Evolutionary conservation across 2,113 vertebrate species (phyloP), one percentile per base, ranked within the genome.

Genomic region (Cryptoleucopteryx plumbea): DNA sequence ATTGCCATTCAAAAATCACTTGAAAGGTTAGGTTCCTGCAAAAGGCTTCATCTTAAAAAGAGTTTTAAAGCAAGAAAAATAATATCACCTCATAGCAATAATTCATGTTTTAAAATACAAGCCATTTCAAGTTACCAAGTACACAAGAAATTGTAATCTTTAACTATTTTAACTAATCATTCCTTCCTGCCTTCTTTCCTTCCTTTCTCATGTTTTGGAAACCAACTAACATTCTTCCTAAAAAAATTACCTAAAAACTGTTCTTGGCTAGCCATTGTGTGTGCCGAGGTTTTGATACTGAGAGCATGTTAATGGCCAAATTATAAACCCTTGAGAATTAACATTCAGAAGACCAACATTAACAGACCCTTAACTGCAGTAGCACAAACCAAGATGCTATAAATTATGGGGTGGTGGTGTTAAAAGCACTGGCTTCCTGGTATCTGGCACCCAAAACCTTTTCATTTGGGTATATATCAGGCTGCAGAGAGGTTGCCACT

Each of bases 361-460:
- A 95, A 67, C 80, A 96, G 93, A 96, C 84, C 92, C 80, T 38
- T 92, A 95, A 90, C 90, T 95, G 88, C 97, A 96, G 67, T 87
- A 82, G 93, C 74, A 88, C 90, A 95, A 86, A 94, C 71, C 13
- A 90, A 95, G 96, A 88, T 91, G 87, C 94, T 95, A 94, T 96
- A 97, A 98, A 98, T 98, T 98, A 95, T 78, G 83, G 97, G 92
- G 94, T 97, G 94, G 96, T 82, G 94, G 96, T 97, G 96, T 97
- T 88, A 96, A 98, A 84, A 91, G 93, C 88, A 59, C 79, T 94
- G 97, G 93, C 94, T 97, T 95, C 81, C 90, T 94, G 80, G 94
- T 93, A 80, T 96, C 96, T 97, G 94, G 94, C 94, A 97, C 52
- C 52, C 72, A 70, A 91, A 96, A 93, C 94, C 85, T 93, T 91